Evolutionary conservation across 2,888 invertebrate species (phyloP).

Genomic region (Carabus problematicus): DNA sequence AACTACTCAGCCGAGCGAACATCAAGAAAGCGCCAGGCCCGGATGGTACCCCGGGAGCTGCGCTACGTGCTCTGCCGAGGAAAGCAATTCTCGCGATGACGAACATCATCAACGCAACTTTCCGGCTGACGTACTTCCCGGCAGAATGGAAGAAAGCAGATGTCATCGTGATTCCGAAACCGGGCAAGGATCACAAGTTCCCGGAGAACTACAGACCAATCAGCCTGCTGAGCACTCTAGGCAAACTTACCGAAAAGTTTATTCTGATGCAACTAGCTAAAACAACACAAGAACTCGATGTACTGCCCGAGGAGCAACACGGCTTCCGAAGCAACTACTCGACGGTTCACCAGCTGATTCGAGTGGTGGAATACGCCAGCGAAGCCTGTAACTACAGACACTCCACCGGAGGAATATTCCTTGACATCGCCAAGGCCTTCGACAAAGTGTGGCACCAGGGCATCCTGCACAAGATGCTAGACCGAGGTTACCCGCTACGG

Average conservation of each 20-base stretch:
- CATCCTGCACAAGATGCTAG: conserved; percentile 45
- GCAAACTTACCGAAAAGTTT: conserved; percentile 47
- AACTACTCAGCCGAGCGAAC: neutral
- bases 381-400: conserved; percentile 46
- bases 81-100: neutral
- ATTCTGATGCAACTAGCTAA: conserved; percentile 40
- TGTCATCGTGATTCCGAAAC: conserved; percentile 34
- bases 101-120: conserved; percentile 27
- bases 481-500: conserved; percentile 42
- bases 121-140: conserved; percentile 31
- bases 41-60: neutral
- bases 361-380: conserved; percentile 45
- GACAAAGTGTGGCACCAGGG: conserved; percentile 50
- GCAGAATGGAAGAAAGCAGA: conserved; percentile 37
- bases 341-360: conserved; percentile 47
- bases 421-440: conserved; percentile 51
- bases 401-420: conserved; percentile 47
- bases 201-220: conserved; percentile 48
- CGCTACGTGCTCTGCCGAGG: neutral
- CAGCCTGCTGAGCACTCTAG: conserved; percentile 45
- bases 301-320: conserved; percentile 46
- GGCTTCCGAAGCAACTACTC: conserved; percentile 48
- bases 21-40: conserved; percentile 7
- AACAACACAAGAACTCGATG: conserved; percentile 32
- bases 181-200: conserved; percentile 14